Base-by-base conservation (phyloP, 1,140 invertebrate genomes). In the Chrysomallon squamiferum region DNA sequence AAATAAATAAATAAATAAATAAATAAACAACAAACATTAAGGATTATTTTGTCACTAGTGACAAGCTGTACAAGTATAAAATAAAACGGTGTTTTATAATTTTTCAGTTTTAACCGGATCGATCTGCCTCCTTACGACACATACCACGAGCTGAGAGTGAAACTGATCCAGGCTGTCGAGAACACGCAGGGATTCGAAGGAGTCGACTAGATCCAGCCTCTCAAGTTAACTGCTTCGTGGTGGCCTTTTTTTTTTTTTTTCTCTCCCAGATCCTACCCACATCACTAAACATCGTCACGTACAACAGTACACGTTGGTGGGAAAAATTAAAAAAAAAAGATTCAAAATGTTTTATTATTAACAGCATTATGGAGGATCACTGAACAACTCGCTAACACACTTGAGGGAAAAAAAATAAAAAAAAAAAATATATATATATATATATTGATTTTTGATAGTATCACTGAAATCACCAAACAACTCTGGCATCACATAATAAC, bases 121-220 rank as follows among this genome's bases (percentile, higher is more conserved):
- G 97, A 99, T 87, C 89, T 99, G 72, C 97, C 97, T 35, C 95
- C 95, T 11, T 99, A 99, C 84, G 93, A 95, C 84, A 95, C 91
- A 80, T 99, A 98, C 84, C 92, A 95, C 79, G 95, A 98, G 82
- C 87, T 99, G 57, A 90, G 95, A 79, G 95, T 96, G 77, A 98
- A 97, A 85, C 88, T 99, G 54, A 90, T 98, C 73, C 95, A 95
- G 86, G 97, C 97, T 65, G 97, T 99, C 79, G 97, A 99, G 88
- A 96, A 96, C 68, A 80, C 86, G 57, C 95, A 98, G 88, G 95
- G 96, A 62, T 99, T 99, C 87, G 94, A 95, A 70, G 97, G 97
- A 68, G 97, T 99, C 69, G 97, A 99, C 90, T 99, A 93, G 90
- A 2, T 6, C 27, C 3, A n/a, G 41, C n/a, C n/a, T 22, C 4